Conservation (phyloP, 2,113 vertebrate species). For the zebrafish (Danio rerio) region GRCz12tu NC_133191.1:16928501-16929000, state of each 20-base stretch:
- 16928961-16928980: no score
- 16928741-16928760: constrained; percentile 29
- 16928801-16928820: constrained; percentile 30
- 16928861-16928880: constrained; percentile 17
- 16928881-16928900: neutral
- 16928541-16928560: constrained; percentile 83
- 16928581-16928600: constrained; percentile 84
- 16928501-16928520: constrained; percentile 83
- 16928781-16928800: constrained; percentile 12
- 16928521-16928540: constrained; percentile 86
- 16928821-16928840: neutral
- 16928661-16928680: neutral
- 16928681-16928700: constrained; percentile 32
- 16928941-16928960: neutral
- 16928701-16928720: constrained; percentile 19
- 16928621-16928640: neutral
- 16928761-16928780: constrained; percentile 40
- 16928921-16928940: neutral
- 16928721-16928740: constrained; percentile 23
- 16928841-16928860: constrained; percentile 32
- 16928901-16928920: neutral
- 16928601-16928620: constrained; percentile 61
- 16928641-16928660: constrained; percentile 14
- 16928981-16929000: neutral
- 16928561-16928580: constrained; percentile 82